Base-by-base conservation (phyloP, 2,113 vertebrate genomes). In the Enhydra lutris region DNA sequence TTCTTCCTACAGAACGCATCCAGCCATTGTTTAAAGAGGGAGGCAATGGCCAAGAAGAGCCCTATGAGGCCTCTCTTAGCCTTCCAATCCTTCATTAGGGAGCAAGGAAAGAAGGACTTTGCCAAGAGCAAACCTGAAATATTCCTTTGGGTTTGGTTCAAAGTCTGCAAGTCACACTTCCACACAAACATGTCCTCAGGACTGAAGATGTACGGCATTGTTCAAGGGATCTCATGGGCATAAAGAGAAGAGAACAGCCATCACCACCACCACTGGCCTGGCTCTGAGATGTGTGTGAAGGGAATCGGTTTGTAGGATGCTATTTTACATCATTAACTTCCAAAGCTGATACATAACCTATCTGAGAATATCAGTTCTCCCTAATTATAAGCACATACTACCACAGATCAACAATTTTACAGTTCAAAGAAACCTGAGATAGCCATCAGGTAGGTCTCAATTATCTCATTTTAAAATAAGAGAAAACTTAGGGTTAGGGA, bases 11-110 rank as follows among this genome's bases (percentile, higher is more conserved):
- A 96, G 90, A 97, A 85, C 0, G 50, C 97, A 96, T 97, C 98
- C 97, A 97, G 81, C 84, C 96, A 97, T 97, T 97, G 97, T 98
- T 97, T 97, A 97, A 97, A 97, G 94, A 97, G 80, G 39, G 90
- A 97, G 80, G 29, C 95, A 81, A 96, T n/a, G 3, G 97, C 96
- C 98, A 97, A 97, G 88, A 96, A 97, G 97, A 98, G 81, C 96
- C 94, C 95, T 87, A 76, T 55, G 95, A 96, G 95, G 87, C 96
- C 95, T 97, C 92, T 90, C 87, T 94, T 81, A 81, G 90, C 96
- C 83, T 98, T 96, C 80, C 73, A 94, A 50, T 61, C 36, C 65
- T 96, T 86, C 96, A 79, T 97, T 76, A 96, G 93, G 55, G 52
- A 97, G 45, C 92, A 83, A 59, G 59, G 63, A 91, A 94, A 63